These are phyloP conservation scores for Temnothorax curvispinosus DNA, from an alignment of 1,140 invertebrate genomes.

Conservation along the genomic window DNA sequence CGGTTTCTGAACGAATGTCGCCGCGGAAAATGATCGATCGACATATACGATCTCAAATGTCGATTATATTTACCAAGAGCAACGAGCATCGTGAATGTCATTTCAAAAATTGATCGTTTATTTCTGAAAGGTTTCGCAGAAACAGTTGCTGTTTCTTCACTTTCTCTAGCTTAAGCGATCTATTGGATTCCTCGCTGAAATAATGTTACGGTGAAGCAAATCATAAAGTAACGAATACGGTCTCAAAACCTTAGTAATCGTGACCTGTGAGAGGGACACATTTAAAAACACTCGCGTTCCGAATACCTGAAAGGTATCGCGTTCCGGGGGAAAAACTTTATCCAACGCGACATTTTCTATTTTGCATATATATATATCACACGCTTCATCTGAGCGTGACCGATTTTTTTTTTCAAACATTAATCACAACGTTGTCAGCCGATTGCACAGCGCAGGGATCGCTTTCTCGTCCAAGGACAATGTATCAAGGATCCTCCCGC, in stretches of 20 bases:
- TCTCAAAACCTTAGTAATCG: neutral
- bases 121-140: neutral
- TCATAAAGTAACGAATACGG: neutral
- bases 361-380: neutral
- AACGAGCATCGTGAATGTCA: neutral
- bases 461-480: slow-evolving; percentile 67
- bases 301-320: neutral
- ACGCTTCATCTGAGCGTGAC: slow-evolving; percentile 15
- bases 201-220: neutral
- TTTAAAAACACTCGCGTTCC: neutral
- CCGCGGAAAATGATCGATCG: neutral
- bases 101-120: slow-evolving; percentile 2
- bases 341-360: neutral
- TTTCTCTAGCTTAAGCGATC: neutral
- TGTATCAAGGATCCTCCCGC: slow-evolving; percentile 55
- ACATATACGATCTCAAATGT: neutral
- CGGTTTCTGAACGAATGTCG: slow-evolving; percentile 5
- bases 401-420: slow-evolving; percentile 43
- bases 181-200: neutral
- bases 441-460: slow-evolving; percentile 55
- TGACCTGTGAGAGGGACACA: neutral
- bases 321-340: neutral
- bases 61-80: neutral
- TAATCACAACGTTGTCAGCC: slow-evolving; percentile 27
- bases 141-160: neutral